Base-by-base conservation (phyloP, 2,113 vertebrate species). In the Condylura cristata region DNA sequence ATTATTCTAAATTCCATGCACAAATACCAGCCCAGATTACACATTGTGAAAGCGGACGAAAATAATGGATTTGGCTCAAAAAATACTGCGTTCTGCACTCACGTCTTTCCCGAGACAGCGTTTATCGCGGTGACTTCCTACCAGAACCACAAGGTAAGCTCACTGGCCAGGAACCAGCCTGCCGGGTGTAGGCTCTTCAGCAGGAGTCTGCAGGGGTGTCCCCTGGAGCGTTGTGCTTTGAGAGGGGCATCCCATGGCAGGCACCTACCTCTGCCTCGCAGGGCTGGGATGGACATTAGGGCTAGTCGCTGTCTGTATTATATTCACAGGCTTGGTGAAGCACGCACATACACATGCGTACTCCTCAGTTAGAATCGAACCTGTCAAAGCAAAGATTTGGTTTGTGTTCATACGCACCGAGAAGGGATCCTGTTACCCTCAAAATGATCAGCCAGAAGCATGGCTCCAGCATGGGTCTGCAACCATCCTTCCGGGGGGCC, bases 1-100 rank as follows among this genome's bases (percentile, higher is more conserved):
- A 99, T 99, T 97, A 99, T 99, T 95, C 97, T 99, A 28, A 99
- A 99, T 97, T 99, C 99, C 78, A 99, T 99, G 99, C 99, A 99
- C 98, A 99, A 99, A 72, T 99, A 99, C 90, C 99, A 99, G 90
- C 99, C 99, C 72, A 98, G 99, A 97, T 99, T 99, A 86, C 99
- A 99, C 97, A 99, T 99, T 24, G 99, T 99, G 82, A 99, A 99
- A 96, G 99, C 99, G 0, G 99, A 99, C 58, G 99, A 99, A 97
- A 99, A 99, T 94, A 99, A 99, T 95, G 99, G 99, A 30, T 99
- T 99, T 60, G 99, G 99, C 74, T 99, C 99, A 79, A 99, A 99
- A 97, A 99, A 99, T 98, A 99, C 99, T 0, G 99, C 99, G 11
- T 99, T 99, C 98, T 99, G 99, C 98, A 99, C 99, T 4, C 99